These are phyloP conservation scores for Orthonychiurus folsomi DNA, from an alignment of 2,888 invertebrate genomes.

Conservation along the genomic window DNA sequence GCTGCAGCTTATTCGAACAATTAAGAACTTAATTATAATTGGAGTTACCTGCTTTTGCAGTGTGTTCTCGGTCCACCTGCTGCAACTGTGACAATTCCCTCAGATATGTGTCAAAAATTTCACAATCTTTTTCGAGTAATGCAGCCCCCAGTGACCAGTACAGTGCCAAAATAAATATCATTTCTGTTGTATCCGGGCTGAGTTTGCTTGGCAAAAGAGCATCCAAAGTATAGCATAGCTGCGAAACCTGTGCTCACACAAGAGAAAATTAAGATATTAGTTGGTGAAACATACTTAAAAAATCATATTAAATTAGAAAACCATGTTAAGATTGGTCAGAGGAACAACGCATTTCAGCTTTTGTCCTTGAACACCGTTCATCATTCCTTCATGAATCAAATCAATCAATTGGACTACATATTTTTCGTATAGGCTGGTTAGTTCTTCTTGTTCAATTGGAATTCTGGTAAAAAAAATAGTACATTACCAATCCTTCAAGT, in stretches of 20 bases:
- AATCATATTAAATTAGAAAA: constrained; percentile 40
- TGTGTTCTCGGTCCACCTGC: constrained; percentile 52
- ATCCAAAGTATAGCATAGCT: constrained; percentile 71
- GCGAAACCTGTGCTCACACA: constrained; percentile 54
- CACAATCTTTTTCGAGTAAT: constrained; percentile 58
- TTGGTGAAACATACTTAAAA: not conserved
- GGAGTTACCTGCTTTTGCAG: constrained; percentile 22
- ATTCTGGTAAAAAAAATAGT: constrained; percentile 11
- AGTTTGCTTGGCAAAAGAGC: constrained; percentile 50
- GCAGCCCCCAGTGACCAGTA: constrained; percentile 79
- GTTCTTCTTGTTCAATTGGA: constrained; percentile 46
- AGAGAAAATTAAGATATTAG: too few relatives aligned
- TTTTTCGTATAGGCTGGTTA: constrained; percentile 60
- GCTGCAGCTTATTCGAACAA: constrained; percentile 11
- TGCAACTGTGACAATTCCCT: constrained; percentile 65
- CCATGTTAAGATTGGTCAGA: constrained; percentile 78
- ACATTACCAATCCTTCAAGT: too few relatives aligned
- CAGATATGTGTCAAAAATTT: constrained; percentile 68
- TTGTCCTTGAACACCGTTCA: constrained; percentile 53
- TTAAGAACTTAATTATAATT: too few relatives aligned
- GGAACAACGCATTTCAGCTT: constrained; percentile 73
- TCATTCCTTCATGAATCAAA: constrained; percentile 62
- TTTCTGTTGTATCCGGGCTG: constrained; percentile 52
- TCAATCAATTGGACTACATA: constrained; percentile 64
- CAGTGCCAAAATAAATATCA: constrained; percentile 63